phyloP scores from a whole-genome alignment of 2,113 vertebrate species.

The Phaethon lepturus region DNA sequence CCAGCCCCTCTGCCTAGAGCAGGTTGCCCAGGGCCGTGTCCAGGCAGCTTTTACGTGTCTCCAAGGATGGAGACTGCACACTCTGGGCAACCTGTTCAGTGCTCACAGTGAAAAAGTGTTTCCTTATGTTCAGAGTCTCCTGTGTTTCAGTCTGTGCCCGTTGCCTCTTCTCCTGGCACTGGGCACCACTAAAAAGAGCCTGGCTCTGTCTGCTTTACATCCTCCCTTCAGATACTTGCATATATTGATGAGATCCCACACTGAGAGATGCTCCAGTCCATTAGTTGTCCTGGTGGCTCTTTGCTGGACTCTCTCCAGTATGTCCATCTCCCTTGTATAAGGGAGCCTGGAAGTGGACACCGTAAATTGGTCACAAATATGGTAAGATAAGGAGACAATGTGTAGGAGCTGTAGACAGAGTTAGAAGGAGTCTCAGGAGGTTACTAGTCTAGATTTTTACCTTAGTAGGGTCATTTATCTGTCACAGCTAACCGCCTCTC shows the following conservation, averaged over 20 bases:
- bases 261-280: background rate
- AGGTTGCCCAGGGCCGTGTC: background rate
- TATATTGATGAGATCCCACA: background rate
- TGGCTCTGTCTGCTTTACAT: background rate
- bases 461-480: background rate
- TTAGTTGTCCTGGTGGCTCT: background rate
- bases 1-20: background rate
- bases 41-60: accelerated
- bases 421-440: background rate
- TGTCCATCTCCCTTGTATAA: too few species aligned
- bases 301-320: background rate
- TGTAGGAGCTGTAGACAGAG: background rate
- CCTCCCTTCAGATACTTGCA: background rate
- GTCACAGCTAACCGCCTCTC: accelerated
- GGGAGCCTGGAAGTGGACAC: background rate
- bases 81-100: background rate
- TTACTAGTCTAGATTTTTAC: background rate
- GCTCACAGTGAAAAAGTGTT: background rate
- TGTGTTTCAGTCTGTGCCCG: background rate
- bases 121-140: background rate
- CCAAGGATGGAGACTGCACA: background rate
- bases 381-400: background rate
- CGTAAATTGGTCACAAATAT: background rate
- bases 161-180: background rate
- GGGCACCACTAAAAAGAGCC: background rate